phyloP scores from a whole-genome alignment of 2,797 vertebrate species.

The Telmatherina bonti region DNA sequence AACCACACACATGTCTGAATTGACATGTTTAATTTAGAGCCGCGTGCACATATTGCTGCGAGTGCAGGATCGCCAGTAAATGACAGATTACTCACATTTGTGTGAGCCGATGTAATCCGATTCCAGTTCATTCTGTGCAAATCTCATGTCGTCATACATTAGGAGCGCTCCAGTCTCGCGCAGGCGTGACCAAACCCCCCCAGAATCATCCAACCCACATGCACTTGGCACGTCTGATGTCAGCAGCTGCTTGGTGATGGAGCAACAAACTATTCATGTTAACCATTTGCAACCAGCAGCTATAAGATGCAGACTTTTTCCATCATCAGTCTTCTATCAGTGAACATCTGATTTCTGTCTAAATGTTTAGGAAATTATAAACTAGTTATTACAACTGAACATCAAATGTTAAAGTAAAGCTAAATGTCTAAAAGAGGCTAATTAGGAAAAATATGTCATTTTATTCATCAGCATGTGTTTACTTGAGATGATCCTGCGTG shows the following conservation, averaged over 20 bases:
- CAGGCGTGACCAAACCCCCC: slow-evolving; percentile 63
- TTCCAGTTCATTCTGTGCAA: slow-evolving; percentile 84
- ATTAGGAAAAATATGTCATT: too few species aligned
- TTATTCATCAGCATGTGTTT: too few species aligned
- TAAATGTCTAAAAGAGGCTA: too few species aligned
- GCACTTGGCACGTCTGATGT: slow-evolving; percentile 49
- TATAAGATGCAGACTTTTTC: too few species aligned
- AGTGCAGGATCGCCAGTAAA: slow-evolving; percentile 71
- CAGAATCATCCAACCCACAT: slow-evolving; percentile 66
- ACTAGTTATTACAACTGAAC: too few species aligned
- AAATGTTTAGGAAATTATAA: too few species aligned
- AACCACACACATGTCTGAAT: slow-evolving; percentile 39
- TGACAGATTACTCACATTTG: slow-evolving; percentile 85
- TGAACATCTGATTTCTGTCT: too few species aligned
- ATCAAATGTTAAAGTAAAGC: too few species aligned
- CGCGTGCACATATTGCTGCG: slow-evolving; percentile 48
- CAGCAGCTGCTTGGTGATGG: background rate
- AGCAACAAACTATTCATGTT: background rate
- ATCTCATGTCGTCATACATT: slow-evolving; percentile 82
- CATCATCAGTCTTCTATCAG: too few species aligned
- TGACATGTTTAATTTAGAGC: slow-evolving; percentile 62
- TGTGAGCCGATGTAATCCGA: slow-evolving; percentile 83
- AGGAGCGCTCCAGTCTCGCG: slow-evolving; percentile 61
- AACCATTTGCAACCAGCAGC: too few species aligned
- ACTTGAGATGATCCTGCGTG: too few species aligned